Conservation (phyloP, 30 jellyfish, hydroid and myxozoan genomes). For the Aurelia aurita complex sp. Pacific region DNA sequence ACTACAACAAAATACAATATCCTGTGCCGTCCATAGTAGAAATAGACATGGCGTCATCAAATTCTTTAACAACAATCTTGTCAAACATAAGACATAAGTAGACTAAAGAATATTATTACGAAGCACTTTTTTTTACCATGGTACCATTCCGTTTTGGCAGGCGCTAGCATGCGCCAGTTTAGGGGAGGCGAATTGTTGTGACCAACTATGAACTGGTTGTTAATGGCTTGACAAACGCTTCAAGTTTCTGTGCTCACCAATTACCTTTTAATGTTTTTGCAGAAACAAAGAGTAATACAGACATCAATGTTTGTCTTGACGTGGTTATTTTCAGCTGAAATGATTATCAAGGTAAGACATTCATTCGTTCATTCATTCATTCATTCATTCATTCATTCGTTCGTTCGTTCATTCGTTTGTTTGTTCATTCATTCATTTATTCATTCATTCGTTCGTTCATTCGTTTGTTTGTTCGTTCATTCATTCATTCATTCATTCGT, state of each 20-base stretch:
- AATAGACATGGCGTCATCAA: too few relatives aligned
- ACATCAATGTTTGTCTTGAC: slow-evolving; percentile 74
- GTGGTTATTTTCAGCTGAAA: slow-evolving; percentile 83
- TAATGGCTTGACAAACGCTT: neutral
- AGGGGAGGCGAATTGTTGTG: too few relatives aligned
- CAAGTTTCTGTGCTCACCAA: neutral
- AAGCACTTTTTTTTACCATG: too few relatives aligned
- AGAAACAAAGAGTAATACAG: slow-evolving; percentile 70
- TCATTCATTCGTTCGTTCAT: too few relatives aligned
- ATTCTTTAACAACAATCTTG: too few relatives aligned
- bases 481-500: neutral
- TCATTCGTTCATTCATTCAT: neutral
- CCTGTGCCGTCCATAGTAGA: too few relatives aligned
- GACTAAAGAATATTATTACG: too few relatives aligned
- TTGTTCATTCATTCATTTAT: neutral
- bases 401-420: neutral
- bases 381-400: neutral
- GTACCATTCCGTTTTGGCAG: too few relatives aligned
- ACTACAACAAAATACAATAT: too few relatives aligned
- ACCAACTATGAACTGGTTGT: too few relatives aligned
- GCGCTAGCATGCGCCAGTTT: too few relatives aligned
- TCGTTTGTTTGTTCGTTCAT: neutral
- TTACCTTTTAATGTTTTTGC: neutral
- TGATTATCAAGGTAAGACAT: slow-evolving; percentile 33
- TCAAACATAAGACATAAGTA: too few relatives aligned